phyloP scores from a whole-genome alignment of 2,113 vertebrate species.

The Hepsetus odoe region DNA sequence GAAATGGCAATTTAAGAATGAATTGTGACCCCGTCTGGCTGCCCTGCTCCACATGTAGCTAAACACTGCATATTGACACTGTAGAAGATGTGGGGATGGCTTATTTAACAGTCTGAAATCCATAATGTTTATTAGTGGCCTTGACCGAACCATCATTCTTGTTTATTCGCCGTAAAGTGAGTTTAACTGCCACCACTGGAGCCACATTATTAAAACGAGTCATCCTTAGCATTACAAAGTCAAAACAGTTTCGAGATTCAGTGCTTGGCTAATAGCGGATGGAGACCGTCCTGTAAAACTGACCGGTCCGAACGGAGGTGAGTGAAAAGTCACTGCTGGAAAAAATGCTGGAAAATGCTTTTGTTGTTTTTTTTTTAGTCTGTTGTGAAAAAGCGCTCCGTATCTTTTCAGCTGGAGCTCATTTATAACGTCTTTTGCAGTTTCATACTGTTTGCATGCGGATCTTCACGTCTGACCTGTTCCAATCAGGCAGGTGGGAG shows the following conservation, averaged over 20 bases:
- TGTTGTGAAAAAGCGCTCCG: not conserved
- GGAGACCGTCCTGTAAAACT: slow-evolving; percentile 43
- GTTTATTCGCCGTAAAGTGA: slow-evolving; percentile 45
- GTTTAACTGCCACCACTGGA: slow-evolving; percentile 31
- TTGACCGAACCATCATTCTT: slow-evolving; percentile 46
- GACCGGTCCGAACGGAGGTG: slow-evolving; percentile 46
- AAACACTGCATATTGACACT: not conserved
- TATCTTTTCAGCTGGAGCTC: slow-evolving; percentile 22
- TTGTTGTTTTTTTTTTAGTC: slow-evolving; percentile 45
- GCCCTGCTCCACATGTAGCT: not conserved
- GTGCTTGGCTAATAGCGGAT: slow-evolving; percentile 46
- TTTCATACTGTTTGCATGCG: slow-evolving; percentile 42
- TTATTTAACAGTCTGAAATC: slow-evolving; percentile 29
- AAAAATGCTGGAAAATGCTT: slow-evolving; percentile 67
- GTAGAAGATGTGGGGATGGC: not conserved
- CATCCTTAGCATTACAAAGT: slow-evolving; percentile 43
- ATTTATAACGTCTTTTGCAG: slow-evolving; percentile 54
- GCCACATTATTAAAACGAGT: slow-evolving; percentile 37
- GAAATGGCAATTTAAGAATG: slow-evolving; percentile 1
- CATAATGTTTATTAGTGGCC: slow-evolving; percentile 16
- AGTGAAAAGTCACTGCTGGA: slow-evolving; percentile 44
- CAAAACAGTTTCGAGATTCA: slow-evolving; percentile 51
- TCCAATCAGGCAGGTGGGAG: slow-evolving; percentile 53
- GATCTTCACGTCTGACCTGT: slow-evolving; percentile 61
- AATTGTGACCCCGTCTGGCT: not conserved